Conservation (phyloP, 2,888 invertebrate genomes). For the Drosophila engyochracea region DNA sequence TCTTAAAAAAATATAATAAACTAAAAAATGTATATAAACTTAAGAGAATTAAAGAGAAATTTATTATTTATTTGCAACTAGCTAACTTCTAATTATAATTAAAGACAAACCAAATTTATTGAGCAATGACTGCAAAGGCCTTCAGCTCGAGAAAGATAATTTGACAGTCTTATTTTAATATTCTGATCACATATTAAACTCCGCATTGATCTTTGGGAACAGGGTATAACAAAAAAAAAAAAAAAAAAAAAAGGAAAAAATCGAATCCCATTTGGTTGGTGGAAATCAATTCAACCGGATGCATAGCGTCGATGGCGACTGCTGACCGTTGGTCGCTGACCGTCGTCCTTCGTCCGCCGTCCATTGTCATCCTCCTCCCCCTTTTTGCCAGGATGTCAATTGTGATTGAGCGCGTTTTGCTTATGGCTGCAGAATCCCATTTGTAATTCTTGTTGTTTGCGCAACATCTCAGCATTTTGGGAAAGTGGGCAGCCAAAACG, state of each 20-base stretch:
- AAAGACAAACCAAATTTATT: not conserved
- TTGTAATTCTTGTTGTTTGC: slow-evolving; percentile 57
- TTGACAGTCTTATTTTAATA: not conserved
- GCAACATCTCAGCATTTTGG: slow-evolving; percentile 53
- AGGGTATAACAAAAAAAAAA: slow-evolving; percentile 16
- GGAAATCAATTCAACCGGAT: slow-evolving; percentile 77
- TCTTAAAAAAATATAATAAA: too few species aligned
- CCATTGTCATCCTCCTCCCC: slow-evolving; percentile 11
- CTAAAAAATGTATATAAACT: not conserved
- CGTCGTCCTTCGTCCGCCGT: slow-evolving; percentile 9
- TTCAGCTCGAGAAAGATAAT: not conserved
- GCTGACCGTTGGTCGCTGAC: slow-evolving; percentile 53
- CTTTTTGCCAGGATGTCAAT: slow-evolving; percentile 69
- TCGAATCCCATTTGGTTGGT: slow-evolving; percentile 30
- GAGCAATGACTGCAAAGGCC: not conserved
- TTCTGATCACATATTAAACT: not conserved
- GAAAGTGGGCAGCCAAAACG: slow-evolving; percentile 64
- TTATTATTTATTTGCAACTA: not conserved
- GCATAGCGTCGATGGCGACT: slow-evolving; percentile 62
- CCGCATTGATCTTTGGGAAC: not conserved
- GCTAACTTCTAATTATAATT: not conserved
- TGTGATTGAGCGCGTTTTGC: slow-evolving; percentile 68
- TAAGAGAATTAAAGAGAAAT: not conserved
- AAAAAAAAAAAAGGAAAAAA: slow-evolving; percentile 3
- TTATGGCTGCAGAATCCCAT: slow-evolving; percentile 74